These are phyloP conservation scores for Mirza zaza DNA, from an alignment of 2,113 vertebrate species.

Conservation along the genomic window DNA sequence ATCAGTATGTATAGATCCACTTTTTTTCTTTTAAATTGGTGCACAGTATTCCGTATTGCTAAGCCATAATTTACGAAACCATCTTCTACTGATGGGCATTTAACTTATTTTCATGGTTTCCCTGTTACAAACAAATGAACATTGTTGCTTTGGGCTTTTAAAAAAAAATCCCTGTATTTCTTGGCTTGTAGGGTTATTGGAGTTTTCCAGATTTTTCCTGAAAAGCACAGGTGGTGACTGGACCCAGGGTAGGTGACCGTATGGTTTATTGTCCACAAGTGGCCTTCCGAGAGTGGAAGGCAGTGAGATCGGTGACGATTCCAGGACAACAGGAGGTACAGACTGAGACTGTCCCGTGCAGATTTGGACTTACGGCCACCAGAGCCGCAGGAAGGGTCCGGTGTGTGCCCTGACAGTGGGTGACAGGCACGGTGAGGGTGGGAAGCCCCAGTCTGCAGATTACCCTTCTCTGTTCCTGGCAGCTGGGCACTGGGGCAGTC, in stretches of 20 bases:
- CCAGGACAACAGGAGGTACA: background rate
- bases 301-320: background rate
- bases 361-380: background rate
- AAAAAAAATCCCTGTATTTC: background rate
- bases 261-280: background rate
- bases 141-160: background rate
- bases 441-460: background rate
- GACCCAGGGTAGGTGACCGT: background rate
- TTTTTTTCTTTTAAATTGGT: background rate
- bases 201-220: background rate
- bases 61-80: background rate
- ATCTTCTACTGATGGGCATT: background rate
- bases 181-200: background rate
- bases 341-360: background rate
- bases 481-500: background rate
- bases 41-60: background rate
- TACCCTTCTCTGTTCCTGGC: background rate
- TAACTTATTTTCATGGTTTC: background rate
- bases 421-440: no score
- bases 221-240: background rate
- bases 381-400: background rate
- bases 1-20: background rate
- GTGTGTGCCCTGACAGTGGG: background rate
- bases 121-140: background rate
- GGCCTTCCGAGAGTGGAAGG: background rate